Conservation (phyloP, 2,888 invertebrate species). For the Drosophila pegasa region DNA sequence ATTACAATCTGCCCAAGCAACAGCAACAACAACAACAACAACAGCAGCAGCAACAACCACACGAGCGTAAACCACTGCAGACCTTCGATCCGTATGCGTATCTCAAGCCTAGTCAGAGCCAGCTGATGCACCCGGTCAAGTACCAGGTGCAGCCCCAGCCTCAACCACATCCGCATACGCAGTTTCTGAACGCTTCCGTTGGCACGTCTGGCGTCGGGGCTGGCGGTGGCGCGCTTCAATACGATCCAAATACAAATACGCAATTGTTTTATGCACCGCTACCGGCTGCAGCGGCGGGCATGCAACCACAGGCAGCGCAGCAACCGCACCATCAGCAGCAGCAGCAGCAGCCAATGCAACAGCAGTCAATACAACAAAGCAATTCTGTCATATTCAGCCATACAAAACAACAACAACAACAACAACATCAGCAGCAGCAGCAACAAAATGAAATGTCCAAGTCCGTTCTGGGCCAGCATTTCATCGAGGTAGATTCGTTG, state of each 20-base stretch:
- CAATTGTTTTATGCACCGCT: constrained; percentile 72
- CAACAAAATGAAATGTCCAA: constrained; percentile 84
- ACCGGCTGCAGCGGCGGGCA: constrained; percentile 46
- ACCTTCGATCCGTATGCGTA: constrained; percentile 83
- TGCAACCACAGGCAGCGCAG: constrained; percentile 62
- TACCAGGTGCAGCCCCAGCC: constrained; percentile 57
- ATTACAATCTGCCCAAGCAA: constrained; percentile 66
- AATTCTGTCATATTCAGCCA: constrained; percentile 81
- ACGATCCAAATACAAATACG: constrained; percentile 75
- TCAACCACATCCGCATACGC: constrained; percentile 76
- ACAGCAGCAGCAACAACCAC: constrained; percentile 47
- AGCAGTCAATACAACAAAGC: constrained; percentile 75
- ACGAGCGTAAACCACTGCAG: constrained; percentile 81
- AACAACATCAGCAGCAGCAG: constrained; percentile 71
- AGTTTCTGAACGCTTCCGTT: constrained; percentile 70
- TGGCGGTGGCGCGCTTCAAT: constrained; percentile 59
- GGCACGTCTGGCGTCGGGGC: constrained; percentile 28
- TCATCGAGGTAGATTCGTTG: constrained; percentile 83
- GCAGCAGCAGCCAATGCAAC: constrained; percentile 48
- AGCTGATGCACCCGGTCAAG: constrained; percentile 56
- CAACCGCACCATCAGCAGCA: constrained; percentile 52
- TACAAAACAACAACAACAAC: constrained; percentile 65
- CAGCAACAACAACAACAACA: constrained; percentile 53
- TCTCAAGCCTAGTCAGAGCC: constrained; percentile 77
- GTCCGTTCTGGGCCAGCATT: constrained; percentile 82